These are phyloP conservation scores for Porites australiensis DNA, from an alignment of 64 coral and sea anemone genomes.

Conservation along the genomic window DNA sequence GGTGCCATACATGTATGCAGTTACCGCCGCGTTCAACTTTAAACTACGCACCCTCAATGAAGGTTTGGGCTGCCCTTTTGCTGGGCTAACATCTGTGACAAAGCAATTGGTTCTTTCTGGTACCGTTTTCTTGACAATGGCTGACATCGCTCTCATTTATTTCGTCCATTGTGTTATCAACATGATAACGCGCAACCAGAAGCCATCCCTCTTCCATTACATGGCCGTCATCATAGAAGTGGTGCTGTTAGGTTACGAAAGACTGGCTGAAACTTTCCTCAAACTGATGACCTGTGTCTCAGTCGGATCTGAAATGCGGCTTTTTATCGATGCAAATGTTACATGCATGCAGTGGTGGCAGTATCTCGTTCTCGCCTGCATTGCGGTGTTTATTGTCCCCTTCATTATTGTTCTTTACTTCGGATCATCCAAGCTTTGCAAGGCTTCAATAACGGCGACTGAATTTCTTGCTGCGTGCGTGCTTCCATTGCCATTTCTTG, in stretches of 20 bases:
- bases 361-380: conserved; percentile 47
- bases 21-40: conserved; percentile 58
- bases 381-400: conserved; percentile 47
- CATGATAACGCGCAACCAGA: neutral
- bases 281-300: conserved; percentile 52
- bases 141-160: neutral
- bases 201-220: conserved; percentile 2
- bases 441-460: neutral
- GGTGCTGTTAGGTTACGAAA: conserved; percentile 65
- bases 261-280: conserved; percentile 44
- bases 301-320: neutral
- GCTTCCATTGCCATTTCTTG: conserved; percentile 60
- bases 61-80: conserved; percentile 62
- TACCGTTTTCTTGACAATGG: conserved; percentile 46
- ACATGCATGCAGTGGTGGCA: conserved; percentile 89
- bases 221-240: conserved; percentile 63
- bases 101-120: conserved; percentile 65
- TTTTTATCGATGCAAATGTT: conserved; percentile 71
- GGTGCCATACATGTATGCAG: neutral
- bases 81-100: conserved; percentile 68
- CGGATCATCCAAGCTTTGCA: conserved; percentile 13
- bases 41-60: conserved; percentile 6
- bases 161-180: neutral
- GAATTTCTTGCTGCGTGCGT: conserved; percentile 66
- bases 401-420: conserved; percentile 63